Evolutionary conservation across 1,140 invertebrate genomes (phyloP), one percentile per base, ranked within the genome.

Genomic region (Hylaeus anthracinus): DNA sequence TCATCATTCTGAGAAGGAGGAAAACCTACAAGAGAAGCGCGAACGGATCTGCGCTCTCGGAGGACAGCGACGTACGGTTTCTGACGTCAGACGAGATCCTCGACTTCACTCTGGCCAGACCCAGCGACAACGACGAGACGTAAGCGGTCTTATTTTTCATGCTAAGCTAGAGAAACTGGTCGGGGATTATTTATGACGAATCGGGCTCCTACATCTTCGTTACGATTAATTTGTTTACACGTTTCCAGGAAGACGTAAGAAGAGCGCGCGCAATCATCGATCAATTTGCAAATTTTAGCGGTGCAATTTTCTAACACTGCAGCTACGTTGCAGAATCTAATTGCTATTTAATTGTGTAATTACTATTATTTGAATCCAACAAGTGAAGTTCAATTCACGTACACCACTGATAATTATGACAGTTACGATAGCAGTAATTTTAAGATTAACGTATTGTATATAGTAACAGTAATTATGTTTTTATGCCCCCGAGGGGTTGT

Each of bases 21-120:
- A 88, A 91, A 74, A 90, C 89, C 15, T 92, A 91, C 64, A 92
- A 92, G 78, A 84, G 92, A 69, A 85, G 89, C 14, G 81, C 85
- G 3, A 91, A 88, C 65, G 85, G 89, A 5, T 93, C 92, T 1
- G 90, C 88, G 12, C 88, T 93, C 26, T 92, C 92, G 1, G 94
- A 94, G n/a, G 93, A 94, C 64, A 94, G 94, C 75, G 94, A 95
- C 75, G 94, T 95, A 0, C 88, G 94, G 72, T 95, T 94, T 86
- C 89, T 95, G 12, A 95, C 95, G 1, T 93, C 93, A 1, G 94
- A 95, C 69, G 95, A 95, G 84, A 88, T 93, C 5, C 87, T 95
- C 3, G 94, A 95, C 83, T 95, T 95, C 84, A 94, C 90, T 81
- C 72, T 95, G 12, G 93, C 94, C 2, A 92, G 90, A 72, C 93